A percentile compares a stretch with the other conserved stretches of the same genome.
Evolutionary conservation across 2,888 invertebrate genomes (phyloP).

Genomic region (Metopia argyrocephala): DNA sequence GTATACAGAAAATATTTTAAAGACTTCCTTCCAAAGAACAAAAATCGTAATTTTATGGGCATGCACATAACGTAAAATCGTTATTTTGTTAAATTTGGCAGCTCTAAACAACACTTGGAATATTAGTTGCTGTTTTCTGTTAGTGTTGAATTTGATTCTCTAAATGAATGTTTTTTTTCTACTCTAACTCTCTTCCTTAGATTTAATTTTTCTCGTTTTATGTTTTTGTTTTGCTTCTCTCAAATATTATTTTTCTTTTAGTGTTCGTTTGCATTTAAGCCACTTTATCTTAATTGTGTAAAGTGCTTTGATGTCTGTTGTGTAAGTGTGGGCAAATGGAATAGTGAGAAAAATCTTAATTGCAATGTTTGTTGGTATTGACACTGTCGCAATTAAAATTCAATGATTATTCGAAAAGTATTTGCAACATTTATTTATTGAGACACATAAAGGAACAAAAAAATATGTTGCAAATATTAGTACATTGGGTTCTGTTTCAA

Average conservation of each 20-base stretch:
- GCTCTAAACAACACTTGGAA: slow-evolving; percentile 60
- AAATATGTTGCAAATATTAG: not conserved
- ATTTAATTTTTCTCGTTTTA: not conserved
- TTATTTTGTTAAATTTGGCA: slow-evolving; percentile 45
- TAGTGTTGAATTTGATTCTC: slow-evolving; percentile 40
- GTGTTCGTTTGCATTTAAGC: slow-evolving; percentile 1
- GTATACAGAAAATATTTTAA: no score
- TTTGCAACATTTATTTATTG: not conserved
- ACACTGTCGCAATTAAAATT: not conserved
- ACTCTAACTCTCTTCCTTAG: not conserved
- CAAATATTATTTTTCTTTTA: not conserved
- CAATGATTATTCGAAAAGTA: not conserved
- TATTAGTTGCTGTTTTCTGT: slow-evolving; percentile 52
- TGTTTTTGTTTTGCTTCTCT: not conserved
- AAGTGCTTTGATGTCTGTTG: not conserved
- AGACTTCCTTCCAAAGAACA: no score
- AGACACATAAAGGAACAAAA: not conserved
- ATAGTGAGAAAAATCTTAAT: not conserved
- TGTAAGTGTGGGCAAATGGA: not conserved
- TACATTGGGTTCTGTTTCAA: no score
- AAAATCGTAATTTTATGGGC: no score
- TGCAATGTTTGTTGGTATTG: not conserved
- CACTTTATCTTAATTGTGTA: slow-evolving; percentile 11
- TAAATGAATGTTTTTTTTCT: not conserved
- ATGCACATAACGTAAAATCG: no score